Conservation (phyloP, 2,797 vertebrate species). For the Gymnoscopelus microlampas region DNA sequence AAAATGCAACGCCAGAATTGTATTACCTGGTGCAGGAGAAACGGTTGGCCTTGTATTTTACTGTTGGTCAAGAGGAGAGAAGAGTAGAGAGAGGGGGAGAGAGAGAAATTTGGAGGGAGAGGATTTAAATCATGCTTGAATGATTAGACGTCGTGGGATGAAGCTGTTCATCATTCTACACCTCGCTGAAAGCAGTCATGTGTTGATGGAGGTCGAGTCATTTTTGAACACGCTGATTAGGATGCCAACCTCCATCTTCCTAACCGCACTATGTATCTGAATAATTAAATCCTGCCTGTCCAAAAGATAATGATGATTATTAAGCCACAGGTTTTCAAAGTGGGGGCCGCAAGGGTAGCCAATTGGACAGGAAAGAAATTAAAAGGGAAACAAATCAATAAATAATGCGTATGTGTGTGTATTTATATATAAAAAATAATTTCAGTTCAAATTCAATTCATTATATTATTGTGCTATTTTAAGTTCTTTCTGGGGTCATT, state of each 20-base stretch:
- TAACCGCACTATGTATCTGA: neutral
- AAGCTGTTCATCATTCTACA: conserved; percentile 47
- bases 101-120: neutral
- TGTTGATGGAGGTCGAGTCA: conserved; percentile 23
- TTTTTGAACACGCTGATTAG: conserved; percentile 35
- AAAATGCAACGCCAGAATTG: neutral
- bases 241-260: conserved; percentile 20
- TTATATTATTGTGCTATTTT: too few species aligned
- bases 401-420: too few species aligned
- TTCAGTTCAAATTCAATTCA: too few species aligned
- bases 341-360: too few species aligned
- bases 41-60: conserved; percentile 5
- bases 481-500: too few species aligned
- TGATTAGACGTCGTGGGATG: conserved; percentile 44
- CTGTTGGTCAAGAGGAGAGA: conserved; percentile 26
- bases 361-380: too few species aligned
- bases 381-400: too few species aligned
- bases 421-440: too few species aligned
- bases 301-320: conserved; percentile 14
- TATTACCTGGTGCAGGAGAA: neutral
- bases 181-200: conserved; percentile 8
- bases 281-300: conserved; percentile 16
- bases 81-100: neutral
- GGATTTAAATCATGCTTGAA: conserved; percentile 52
- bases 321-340: neutral